Evolutionary conservation across 2,113 vertebrate species (phyloP), one percentile per base, ranked within the genome.

Genomic region (Trachemys scripta): DNA sequence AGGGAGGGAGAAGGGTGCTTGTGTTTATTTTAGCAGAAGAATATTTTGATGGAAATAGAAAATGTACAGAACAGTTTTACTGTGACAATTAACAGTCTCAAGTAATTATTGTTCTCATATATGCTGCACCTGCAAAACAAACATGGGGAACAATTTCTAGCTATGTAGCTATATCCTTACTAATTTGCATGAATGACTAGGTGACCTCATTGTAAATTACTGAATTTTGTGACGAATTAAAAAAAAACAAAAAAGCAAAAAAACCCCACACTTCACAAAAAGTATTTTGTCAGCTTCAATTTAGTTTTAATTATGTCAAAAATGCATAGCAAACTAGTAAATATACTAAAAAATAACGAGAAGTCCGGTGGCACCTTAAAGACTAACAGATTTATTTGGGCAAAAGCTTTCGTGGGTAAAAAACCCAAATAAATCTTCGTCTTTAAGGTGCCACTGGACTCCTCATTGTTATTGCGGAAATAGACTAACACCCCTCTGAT

Each of bases 231-330:
- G 16, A 72, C 17, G 1, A 17, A 83, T 38, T 78, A 51, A 49
- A 88, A 84, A 80, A 25, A 0, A 75, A 42, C 4, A 42, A 42
- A 42, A 42, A 42, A 88, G 82, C 25, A 0, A 75, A 85, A 54
- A 22, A 19, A 7, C 1, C 29, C 31, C 59, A 62, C 59, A 62
- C 29, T 62, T 14, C 42, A 38, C 10, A 57, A 3, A 90, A 84
- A 24, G 1, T 16, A 72, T 90, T 89, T 91, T 76, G 2, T 17
- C 27, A 88, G 59, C 69, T 94, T 59, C 22, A 10, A 38, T 35
- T 88, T 7, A 31, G 1, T 59, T 94, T 86, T 51, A 84, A 5
- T 50, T 38, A 79, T 3, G 50, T 9, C 0, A 90, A 49, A 81
- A 80, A 85, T 47, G 80, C 4, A 75, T 19, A 38, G 1, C 2